Base-by-base conservation (phyloP, 2,113 vertebrate species). In the Spea multiplicata region DNA sequence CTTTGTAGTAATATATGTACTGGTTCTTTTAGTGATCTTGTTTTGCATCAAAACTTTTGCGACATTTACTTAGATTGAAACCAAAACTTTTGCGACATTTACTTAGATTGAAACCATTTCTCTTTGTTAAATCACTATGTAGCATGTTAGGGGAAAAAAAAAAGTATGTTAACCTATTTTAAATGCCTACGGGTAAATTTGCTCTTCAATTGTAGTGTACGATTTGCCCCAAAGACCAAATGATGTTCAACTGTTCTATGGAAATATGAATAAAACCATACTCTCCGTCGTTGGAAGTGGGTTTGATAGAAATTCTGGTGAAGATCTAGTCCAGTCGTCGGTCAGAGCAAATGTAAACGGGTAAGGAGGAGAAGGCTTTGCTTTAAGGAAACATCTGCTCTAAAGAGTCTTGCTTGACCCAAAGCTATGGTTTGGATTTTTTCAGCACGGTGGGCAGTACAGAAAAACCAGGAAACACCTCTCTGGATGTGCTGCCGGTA, bases 401-500 rank as follows among this genome's bases (percentile, higher is more conserved):
- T 30, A 30, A 30, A 30, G 30, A 30, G 30, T 30, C 30, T 30
- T 30, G 30, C 30, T 30, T 30, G 30, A 30, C 30, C 30, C 30
- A 30, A 30, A 30, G 30, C 30, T 30, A 30, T 30, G 30, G 30
- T 30, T 30, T 30, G 30, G 30, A 30, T 6, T 53, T 69, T 67
- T 9, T 66, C 84, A 95, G 91, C 81, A 90, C 86, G 46, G 81
- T 84, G 55, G 83, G 84, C 67, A 87, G 86, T 73, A 81, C 75
- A 44, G 84, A 84, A 45, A 89, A 85, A 66, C 88, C 88, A 73
- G 86, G 87, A 78, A 91, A 93, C 70, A 85, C 91, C 55, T 92
- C 93, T 73, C 86, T 99, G 88, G 97, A 99, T 44, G 92, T 97
- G 78, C 90, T 99, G 55, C 97, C 97, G 49, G 97, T 99, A 80